Conservation (phyloP, 1,140 invertebrate genomes). For the Caenorhabditis inopinata region DNA sequence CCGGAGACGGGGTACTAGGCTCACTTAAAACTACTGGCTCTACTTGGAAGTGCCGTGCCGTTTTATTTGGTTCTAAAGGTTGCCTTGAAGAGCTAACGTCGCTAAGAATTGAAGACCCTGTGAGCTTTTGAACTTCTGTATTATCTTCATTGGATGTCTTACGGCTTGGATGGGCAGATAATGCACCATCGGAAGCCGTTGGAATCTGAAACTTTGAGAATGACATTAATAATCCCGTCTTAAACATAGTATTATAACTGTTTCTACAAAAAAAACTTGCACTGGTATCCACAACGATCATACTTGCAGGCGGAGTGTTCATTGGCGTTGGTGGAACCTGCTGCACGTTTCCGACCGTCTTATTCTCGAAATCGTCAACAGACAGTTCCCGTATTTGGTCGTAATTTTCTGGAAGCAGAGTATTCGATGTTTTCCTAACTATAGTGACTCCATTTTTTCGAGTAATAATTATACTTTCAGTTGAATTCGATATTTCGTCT, state of each 20-base stretch:
- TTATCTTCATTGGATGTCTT: neutral
- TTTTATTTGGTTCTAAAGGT: neutral
- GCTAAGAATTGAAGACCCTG: neutral
- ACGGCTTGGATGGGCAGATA: neutral
- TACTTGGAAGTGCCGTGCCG: slow-evolving; percentile 2
- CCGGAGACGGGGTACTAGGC: neutral
- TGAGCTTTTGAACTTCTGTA: neutral
- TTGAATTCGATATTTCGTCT: neutral
- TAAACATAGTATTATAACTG: no score
- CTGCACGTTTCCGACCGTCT: neutral
- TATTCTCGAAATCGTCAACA: neutral
- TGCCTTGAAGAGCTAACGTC: neutral
- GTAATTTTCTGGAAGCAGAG: neutral
- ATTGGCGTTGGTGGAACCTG: slow-evolving; percentile 1
- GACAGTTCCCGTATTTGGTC: neutral
- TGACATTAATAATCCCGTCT: no score
- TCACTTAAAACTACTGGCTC: slow-evolving; percentile 1
- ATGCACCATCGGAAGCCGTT: neutral
- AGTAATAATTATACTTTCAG: slow-evolving; percentile 24
- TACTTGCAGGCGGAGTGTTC: neutral
- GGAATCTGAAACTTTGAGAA: neutral
- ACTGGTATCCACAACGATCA: neutral
- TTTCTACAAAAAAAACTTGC: no score
- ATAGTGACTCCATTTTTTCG: slow-evolving; percentile 6
- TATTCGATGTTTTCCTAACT: slow-evolving; percentile 3